phyloP scores from a whole-genome alignment of 30 jellyfish, hydroid and myxozoan genomes.

The Hydractinia symbiolongicarpus region DNA sequence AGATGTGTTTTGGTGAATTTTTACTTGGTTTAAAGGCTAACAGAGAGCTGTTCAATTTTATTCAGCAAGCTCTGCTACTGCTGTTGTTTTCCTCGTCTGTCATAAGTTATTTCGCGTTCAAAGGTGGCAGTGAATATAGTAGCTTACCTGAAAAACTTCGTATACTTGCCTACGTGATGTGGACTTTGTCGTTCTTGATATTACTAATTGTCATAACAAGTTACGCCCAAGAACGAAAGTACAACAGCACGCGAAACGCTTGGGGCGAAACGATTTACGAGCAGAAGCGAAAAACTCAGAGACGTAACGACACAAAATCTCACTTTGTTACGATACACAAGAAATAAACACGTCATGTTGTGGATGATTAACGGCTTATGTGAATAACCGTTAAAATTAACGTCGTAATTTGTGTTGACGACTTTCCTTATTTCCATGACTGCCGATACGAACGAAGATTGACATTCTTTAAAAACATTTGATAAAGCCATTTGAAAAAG shows the following conservation, averaged over 20 bases:
- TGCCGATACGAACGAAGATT: too few species aligned
- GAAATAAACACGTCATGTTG: too few species aligned
- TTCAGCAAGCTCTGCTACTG: constrained; percentile 17
- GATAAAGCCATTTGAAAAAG: too few species aligned
- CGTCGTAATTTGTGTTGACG: too few species aligned
- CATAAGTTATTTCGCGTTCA: constrained; percentile 19
- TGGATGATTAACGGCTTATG: too few species aligned
- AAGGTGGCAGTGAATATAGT: neutral
- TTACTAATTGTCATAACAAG: neutral
- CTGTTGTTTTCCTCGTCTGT: constrained; percentile 8
- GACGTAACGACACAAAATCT: neutral
- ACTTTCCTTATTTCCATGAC: too few species aligned
- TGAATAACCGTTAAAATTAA: too few species aligned
- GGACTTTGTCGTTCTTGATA: neutral
- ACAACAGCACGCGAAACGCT: constrained; percentile 19
- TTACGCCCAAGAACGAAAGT: neutral
- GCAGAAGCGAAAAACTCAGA: neutral
- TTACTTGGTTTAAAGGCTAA: constrained; percentile 19
- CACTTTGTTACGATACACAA: too few species aligned
- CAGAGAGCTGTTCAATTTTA: constrained; percentile 11
- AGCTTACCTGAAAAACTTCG: neutral
- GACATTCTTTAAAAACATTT: too few species aligned
- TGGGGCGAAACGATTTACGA: constrained; percentile 25
- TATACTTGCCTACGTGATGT: neutral
- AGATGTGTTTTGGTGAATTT: constrained; percentile 14